Evolutionary conservation across 2,797 vertebrate genomes (phyloP).

Genomic region (Tinamus major): DNA sequence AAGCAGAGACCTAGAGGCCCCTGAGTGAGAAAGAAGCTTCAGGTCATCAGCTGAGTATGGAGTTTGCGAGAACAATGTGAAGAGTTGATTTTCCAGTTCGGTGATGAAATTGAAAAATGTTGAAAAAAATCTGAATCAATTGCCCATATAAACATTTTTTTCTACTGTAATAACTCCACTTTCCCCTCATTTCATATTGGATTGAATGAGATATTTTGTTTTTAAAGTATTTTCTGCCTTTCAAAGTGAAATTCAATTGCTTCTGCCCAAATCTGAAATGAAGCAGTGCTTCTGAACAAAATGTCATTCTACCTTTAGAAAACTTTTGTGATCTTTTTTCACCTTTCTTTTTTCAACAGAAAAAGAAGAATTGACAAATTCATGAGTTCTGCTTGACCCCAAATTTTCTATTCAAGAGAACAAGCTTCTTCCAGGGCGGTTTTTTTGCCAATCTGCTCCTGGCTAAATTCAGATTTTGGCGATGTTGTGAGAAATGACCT

Average conservation of each 20-base stretch:
- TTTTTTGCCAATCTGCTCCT: background rate
- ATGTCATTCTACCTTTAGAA: background rate
- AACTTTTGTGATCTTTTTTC: background rate
- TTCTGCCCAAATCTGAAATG: background rate
- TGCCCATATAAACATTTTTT: background rate
- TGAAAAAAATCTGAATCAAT: background rate
- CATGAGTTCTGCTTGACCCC: background rate
- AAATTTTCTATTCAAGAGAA: background rate
- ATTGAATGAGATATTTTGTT: background rate
- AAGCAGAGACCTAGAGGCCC: background rate
- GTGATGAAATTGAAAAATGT: background rate
- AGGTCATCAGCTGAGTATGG: background rate
- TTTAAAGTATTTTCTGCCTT: background rate
- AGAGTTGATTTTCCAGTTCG: background rate
- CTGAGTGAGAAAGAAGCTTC: background rate
- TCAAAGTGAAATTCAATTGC: slow-evolving; percentile 9
- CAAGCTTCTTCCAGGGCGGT: accelerated
- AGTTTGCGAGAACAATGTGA: background rate
- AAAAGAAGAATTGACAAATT: background rate
- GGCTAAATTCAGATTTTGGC: background rate
- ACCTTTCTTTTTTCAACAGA: background rate
- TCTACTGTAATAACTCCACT: background rate
- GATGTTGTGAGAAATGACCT: background rate
- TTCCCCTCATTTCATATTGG: background rate
- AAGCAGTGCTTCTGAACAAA: slow-evolving; percentile 5